These are phyloP conservation scores for Musca vetustissima DNA, from an alignment of 1,140 invertebrate species.

Conservation along the genomic window DNA sequence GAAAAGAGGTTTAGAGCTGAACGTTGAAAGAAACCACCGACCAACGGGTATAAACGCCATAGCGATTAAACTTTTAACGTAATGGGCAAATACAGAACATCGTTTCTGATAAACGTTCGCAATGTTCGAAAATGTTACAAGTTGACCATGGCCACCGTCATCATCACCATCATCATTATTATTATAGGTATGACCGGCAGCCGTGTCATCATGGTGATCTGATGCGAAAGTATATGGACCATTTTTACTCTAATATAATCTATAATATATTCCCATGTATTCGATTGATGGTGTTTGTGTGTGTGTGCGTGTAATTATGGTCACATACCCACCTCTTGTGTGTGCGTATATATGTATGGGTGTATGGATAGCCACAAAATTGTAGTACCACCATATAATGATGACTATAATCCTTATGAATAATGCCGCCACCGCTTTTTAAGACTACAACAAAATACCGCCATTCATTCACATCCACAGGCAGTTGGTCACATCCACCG, in stretches of 20 bases:
- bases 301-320: not conserved
- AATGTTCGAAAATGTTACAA: too few species aligned
- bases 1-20: too few species aligned
- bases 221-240: not conserved
- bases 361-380: too few species aligned
- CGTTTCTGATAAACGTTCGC: too few species aligned
- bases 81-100: too few species aligned
- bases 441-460: constrained; percentile 1
- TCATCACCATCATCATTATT: not conserved
- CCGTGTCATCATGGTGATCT: not conserved
- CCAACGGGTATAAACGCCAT: too few species aligned
- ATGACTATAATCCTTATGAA: constrained; percentile 23
- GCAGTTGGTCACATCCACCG: not conserved
- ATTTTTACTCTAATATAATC: constrained; percentile 15
- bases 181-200: too few species aligned
- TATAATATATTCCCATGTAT: not conserved
- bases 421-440: constrained; percentile 21
- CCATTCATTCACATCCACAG: not conserved
- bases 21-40: too few species aligned
- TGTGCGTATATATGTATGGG: too few species aligned
- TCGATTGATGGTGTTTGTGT: not conserved
- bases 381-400: constrained; percentile 1
- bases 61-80: too few species aligned
- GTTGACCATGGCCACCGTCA: too few species aligned
- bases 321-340: too few species aligned